A percentile compares a stretch with the other conserved stretches of the same genome.
Conservation (phyloP, 2,113 vertebrate genomes). For the Mixornis gularis region DNA sequence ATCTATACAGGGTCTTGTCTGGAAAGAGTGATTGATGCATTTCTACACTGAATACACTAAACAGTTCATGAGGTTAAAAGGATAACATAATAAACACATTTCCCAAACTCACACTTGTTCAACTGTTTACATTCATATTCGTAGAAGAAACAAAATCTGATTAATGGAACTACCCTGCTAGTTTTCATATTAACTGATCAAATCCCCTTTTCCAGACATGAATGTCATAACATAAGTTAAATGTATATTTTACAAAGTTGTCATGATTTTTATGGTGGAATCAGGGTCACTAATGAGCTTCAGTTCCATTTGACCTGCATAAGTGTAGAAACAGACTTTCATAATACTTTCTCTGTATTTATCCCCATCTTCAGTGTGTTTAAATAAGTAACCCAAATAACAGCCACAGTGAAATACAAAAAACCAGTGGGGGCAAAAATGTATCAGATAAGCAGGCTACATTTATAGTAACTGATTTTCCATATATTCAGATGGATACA, state of each 20-base stretch:
- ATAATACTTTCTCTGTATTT: neutral
- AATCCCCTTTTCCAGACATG: slow-evolving; percentile 16
- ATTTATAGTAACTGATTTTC: neutral
- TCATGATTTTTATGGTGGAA: neutral
- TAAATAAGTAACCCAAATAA: neutral
- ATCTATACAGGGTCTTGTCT: neutral
- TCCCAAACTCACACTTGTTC: slow-evolving; percentile 18
- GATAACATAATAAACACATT: slow-evolving; percentile 56
- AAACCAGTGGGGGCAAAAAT: fast-evolving
- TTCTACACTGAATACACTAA: slow-evolving; percentile 19
- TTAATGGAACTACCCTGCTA: slow-evolving; percentile 45
- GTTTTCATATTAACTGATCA: slow-evolving; percentile 43
- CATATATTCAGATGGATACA: neutral
- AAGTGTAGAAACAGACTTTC: neutral
- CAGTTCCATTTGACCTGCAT: neutral
- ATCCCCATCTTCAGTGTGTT: neutral
- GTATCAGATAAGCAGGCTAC: neutral
- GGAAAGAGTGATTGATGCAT: slow-evolving; percentile 15
- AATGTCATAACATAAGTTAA: slow-evolving; percentile 42
- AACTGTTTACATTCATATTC: slow-evolving; percentile 48
- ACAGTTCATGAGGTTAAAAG: slow-evolving; percentile 48
- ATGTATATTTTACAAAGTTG: slow-evolving; percentile 44
- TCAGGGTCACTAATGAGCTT: neutral
- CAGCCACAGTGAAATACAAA: neutral
- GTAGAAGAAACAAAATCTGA: slow-evolving; percentile 47